phyloP scores from a whole-genome alignment of 2,113 vertebrate species.

The Dicaeum eximium region DNA sequence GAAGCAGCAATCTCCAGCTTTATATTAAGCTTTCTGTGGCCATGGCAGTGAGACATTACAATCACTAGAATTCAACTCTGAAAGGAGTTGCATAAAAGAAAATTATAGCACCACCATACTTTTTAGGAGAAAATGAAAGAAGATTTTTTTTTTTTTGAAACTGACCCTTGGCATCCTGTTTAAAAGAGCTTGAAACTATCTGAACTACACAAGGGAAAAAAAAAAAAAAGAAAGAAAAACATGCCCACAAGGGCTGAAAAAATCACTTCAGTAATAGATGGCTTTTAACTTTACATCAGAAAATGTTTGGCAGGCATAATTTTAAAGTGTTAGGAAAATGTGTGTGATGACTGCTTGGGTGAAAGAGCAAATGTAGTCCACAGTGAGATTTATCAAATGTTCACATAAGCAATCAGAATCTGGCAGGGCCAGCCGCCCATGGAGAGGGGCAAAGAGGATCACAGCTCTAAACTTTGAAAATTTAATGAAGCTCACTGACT shows the following conservation, averaged over 20 bases:
- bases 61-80: background rate
- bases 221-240: background rate
- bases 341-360: conserved; percentile 46
- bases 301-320: conserved; percentile 63
- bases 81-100: background rate
- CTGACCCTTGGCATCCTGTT: conserved; percentile 32
- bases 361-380: conserved; percentile 57
- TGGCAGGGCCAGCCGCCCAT: background rate
- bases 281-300: conserved; percentile 63
- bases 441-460: conserved; percentile 34
- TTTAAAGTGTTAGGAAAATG: conserved; percentile 61
- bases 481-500: conserved; percentile 48
- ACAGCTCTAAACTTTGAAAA: conserved; percentile 44
- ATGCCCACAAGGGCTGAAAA: conserved; percentile 47
- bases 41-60: background rate
- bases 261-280: conserved; percentile 57
- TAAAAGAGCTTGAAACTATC: conserved; percentile 58
- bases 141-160: background rate
- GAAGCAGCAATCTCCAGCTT: background rate
- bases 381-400: conserved; percentile 43
- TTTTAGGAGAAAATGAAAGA: background rate
- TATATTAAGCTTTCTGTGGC: background rate
- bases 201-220: background rate
- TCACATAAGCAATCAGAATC: conserved; percentile 29
- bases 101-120: background rate